phyloP scores from a whole-genome alignment of 1,140 invertebrate genomes.

The Archegozetes longisetosus region DNA sequence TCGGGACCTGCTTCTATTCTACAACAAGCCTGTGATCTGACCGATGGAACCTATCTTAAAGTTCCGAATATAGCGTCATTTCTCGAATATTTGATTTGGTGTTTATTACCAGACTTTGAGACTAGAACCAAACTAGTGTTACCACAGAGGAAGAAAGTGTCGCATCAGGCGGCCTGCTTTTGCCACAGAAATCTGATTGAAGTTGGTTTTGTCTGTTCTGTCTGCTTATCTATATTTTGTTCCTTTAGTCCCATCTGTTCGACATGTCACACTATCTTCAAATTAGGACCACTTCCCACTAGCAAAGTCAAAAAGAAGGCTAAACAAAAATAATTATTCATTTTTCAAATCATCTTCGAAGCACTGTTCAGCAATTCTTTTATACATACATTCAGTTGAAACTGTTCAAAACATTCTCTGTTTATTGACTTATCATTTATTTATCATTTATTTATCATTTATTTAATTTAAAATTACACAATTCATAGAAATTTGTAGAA shows the following conservation, averaged over 20 bases:
- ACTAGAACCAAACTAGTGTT: constrained; percentile 65
- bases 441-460: too few species aligned
- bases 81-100: constrained; percentile 89
- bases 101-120: constrained; percentile 69
- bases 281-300: background rate
- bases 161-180: constrained; percentile 92
- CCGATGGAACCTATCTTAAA: constrained; percentile 61
- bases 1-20: constrained; percentile 42
- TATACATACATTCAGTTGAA: too few species aligned
- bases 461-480: too few species aligned
- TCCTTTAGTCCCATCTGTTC: constrained; percentile 93
- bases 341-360: too few species aligned
- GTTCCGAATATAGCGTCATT: constrained; percentile 36
- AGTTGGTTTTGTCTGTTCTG: constrained; percentile 91
- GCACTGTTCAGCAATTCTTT: too few species aligned
- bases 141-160: constrained; percentile 74
- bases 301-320: constrained; percentile 8
- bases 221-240: constrained; percentile 94
- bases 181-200: constrained; percentile 92
- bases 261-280: constrained; percentile 51
- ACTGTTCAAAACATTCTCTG: too few species aligned
- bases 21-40: constrained; percentile 71
- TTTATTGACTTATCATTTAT: too few species aligned
- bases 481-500: too few species aligned
- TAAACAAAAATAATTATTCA: constrained; percentile 2